Evolutionary conservation across 2,888 invertebrate species (phyloP).

Genomic region (Brachypalpus laphriformis): DNA sequence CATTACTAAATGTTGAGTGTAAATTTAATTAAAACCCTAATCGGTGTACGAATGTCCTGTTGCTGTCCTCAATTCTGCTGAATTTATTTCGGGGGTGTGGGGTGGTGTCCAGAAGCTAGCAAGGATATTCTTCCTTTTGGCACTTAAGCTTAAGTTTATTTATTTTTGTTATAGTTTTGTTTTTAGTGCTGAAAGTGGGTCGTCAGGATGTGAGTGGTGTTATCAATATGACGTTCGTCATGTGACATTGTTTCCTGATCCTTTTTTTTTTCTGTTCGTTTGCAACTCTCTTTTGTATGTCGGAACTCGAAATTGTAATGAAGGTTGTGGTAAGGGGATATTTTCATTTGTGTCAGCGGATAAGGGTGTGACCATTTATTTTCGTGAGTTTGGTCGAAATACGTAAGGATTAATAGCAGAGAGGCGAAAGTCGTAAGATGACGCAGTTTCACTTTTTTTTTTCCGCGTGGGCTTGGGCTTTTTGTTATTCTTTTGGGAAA

Average conservation of each 20-base stretch:
- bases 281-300: not conserved
- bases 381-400: not conserved
- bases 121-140: constrained; percentile 1
- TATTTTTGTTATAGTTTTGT: not conserved
- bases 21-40: not conserved
- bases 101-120: not conserved
- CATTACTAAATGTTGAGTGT: no score
- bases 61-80: no score
- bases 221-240: constrained; percentile 17
- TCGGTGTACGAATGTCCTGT: not conserved
- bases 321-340: not conserved
- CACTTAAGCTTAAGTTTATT: not conserved
- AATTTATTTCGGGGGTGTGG: not conserved
- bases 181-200: not conserved
- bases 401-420: not conserved
- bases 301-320: not conserved
- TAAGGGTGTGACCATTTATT: constrained; percentile 59
- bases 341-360: constrained; percentile 22
- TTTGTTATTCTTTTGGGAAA: not conserved
- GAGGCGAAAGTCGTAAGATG: not conserved
- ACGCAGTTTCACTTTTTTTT: not conserved
- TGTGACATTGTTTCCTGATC: constrained; percentile 20
- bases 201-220: constrained; percentile 9
- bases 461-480: not conserved
- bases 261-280: not conserved